A percentile compares a stretch with the other conserved stretches of the same genome.
Conservation (phyloP, 2,113 vertebrate species). For the Ginglymostoma cirratum region DNA sequence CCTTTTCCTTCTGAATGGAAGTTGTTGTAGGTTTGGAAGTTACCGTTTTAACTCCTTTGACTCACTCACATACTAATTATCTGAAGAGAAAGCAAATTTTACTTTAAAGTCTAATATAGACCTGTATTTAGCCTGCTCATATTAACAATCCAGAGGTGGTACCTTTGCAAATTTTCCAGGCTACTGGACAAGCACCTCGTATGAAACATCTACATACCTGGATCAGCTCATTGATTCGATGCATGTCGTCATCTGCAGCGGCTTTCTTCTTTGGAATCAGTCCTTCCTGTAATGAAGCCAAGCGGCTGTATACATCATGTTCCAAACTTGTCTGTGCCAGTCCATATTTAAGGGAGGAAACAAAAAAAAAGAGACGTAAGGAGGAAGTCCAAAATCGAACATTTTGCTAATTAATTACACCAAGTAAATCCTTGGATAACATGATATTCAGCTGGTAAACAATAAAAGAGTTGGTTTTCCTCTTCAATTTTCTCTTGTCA, state of each 20-base stretch:
- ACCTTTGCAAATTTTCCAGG: neutral
- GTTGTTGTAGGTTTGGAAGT: no score
- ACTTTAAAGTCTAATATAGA: neutral
- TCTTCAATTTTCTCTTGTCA: neutral
- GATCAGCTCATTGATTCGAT: slow-evolving; percentile 93
- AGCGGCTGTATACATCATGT: slow-evolving; percentile 87
- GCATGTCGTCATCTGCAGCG: slow-evolving; percentile 82
- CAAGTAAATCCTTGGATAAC: neutral
- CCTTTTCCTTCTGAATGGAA: no score
- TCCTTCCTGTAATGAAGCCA: slow-evolving; percentile 87
- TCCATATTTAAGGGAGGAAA: slow-evolving; percentile 15
- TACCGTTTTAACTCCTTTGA: neutral
- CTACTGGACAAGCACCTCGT: neutral
- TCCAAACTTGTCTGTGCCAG: slow-evolving; percentile 80
- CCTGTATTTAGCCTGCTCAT: neutral
- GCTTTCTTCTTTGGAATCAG: slow-evolving; percentile 97
- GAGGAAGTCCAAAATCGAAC: neutral
- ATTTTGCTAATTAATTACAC: neutral
- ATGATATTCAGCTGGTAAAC: neutral
- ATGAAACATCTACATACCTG: slow-evolving; percentile 63
- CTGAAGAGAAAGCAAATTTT: neutral
- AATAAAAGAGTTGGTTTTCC: neutral
- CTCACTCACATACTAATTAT: neutral
- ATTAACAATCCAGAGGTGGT: neutral
- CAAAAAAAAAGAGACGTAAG: neutral